Percentiles rank a stretch among this genome's conserved stretches.
Conservation (phyloP, 2,113 vertebrate species). For the Todiramphus chloris region DNA sequence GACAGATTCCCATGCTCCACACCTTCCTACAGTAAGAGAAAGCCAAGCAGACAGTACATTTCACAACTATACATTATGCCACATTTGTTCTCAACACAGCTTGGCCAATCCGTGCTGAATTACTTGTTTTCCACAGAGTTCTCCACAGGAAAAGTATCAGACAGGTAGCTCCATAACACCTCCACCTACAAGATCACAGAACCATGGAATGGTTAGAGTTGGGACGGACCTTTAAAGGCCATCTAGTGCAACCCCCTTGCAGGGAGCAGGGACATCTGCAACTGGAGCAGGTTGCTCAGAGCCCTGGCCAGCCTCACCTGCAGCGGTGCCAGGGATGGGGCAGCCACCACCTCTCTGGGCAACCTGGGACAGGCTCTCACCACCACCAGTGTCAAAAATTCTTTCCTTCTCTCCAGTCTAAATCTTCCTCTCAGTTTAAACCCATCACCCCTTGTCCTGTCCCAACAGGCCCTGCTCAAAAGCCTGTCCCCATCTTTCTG, state of each 20-base stretch:
- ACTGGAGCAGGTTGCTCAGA: neutral
- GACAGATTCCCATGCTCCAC: neutral
- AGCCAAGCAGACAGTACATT: neutral
- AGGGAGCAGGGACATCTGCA: neutral
- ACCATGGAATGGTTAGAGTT: neutral
- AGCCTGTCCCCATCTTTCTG: neutral
- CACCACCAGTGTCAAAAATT: too few species aligned
- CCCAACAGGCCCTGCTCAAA: neutral
- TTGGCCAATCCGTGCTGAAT: fast-evolving
- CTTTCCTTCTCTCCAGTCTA: too few species aligned
- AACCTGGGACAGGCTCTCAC: neutral
- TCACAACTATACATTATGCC: neutral
- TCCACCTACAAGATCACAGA: neutral
- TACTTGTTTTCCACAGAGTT: neutral
- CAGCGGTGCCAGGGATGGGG: neutral
- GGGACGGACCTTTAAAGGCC: neutral
- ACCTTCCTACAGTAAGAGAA: neutral
- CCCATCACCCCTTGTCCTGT: too few species aligned
- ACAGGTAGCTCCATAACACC: neutral
- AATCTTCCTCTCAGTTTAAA: too few species aligned
- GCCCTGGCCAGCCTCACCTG: neutral
- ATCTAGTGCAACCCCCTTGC: neutral
- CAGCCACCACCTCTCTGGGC: neutral
- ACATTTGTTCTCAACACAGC: neutral
- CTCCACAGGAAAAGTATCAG: neutral